Conservation (phyloP, 1,140 invertebrate genomes). For the Drosophila setifemur region DNA sequence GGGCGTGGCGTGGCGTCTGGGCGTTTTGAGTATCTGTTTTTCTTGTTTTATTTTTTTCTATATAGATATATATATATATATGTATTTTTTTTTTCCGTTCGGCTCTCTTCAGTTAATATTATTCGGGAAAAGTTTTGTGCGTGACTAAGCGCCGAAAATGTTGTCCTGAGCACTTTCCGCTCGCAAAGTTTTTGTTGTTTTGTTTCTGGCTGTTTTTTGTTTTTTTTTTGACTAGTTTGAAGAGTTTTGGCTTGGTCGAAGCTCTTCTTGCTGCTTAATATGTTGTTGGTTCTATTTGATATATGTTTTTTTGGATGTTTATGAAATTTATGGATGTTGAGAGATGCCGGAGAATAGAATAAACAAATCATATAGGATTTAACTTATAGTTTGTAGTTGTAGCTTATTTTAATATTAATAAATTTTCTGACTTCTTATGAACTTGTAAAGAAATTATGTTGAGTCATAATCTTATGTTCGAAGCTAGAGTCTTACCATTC, state of each 20-base stretch:
- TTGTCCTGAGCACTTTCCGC: conserved; percentile 26
- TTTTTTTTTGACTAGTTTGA: conserved; percentile 18
- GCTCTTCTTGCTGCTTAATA: conserved; percentile 10
- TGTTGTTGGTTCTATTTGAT: background rate
- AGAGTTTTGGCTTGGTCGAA: conserved; percentile 7
- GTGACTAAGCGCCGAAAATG: conserved; percentile 49
- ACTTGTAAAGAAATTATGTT: too few species aligned
- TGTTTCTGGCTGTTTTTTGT: background rate
- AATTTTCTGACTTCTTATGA: too few species aligned
- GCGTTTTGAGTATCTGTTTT: conserved; percentile 38
- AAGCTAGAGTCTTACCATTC: too few species aligned
- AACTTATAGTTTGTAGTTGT: background rate
- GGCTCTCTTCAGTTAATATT: conserved; percentile 34
- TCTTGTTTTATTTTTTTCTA: conserved; percentile 14
- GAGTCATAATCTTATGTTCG: too few species aligned
- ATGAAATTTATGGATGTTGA: background rate
- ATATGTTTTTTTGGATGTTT: background rate
- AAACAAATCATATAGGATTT: conserved; percentile 6
- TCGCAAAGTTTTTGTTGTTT: conserved; percentile 3
- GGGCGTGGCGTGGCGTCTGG: conserved; percentile 19
- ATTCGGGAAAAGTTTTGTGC: conserved; percentile 52
- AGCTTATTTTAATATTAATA: too few species aligned
- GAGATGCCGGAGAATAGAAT: background rate
- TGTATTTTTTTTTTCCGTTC: conserved; percentile 1
- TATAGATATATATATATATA: conserved; percentile 2